phyloP scores from a whole-genome alignment of 2,888 invertebrate species.

The Anaspis maculata region DNA sequence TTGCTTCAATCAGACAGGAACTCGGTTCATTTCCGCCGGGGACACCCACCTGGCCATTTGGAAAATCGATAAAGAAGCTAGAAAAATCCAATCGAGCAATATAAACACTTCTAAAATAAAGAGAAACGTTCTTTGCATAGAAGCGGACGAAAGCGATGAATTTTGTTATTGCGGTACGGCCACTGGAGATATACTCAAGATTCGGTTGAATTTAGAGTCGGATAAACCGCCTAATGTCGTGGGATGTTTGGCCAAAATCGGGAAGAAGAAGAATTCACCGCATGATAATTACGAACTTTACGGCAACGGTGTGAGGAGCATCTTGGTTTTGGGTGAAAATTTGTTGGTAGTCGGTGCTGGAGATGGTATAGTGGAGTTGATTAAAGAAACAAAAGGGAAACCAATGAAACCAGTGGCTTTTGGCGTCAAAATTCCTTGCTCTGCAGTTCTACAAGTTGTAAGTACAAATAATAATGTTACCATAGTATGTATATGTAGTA shows the following conservation, averaged over 20 bases:
- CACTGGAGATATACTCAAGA: conserved; percentile 65
- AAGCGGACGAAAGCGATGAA: conserved; percentile 60
- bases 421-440: conserved; percentile 39
- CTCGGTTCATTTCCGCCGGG: conserved; percentile 60
- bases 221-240: conserved; percentile 50
- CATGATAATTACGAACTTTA: conserved; percentile 52
- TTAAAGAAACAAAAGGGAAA: conserved; percentile 45
- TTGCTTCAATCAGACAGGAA: conserved; percentile 51
- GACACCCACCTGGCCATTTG: conserved; percentile 55
- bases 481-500: too few species aligned
- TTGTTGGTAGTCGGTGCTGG: conserved; percentile 74
- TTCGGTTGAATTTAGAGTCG: conserved; percentile 50
- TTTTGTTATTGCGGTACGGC: conserved; percentile 77
- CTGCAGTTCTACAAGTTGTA: conserved; percentile 36
- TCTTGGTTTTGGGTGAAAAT: conserved; percentile 53
- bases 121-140: conserved; percentile 65
- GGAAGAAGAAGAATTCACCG: conserved; percentile 45
- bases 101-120: conserved; percentile 72
- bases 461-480: too few species aligned
- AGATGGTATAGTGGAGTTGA: conserved; percentile 70
- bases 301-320: conserved; percentile 55
- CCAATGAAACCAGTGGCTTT: conserved; percentile 13
- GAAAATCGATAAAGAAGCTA: conserved; percentile 60
- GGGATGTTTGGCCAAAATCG: conserved; percentile 51
- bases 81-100: conserved; percentile 55